A percentile compares a stretch with the other conserved stretches of the same genome.
These are phyloP conservation scores for Rhabdophis nuchalis DNA, from an alignment of 2,797 vertebrate species.

Conservation along the genomic window DNA sequence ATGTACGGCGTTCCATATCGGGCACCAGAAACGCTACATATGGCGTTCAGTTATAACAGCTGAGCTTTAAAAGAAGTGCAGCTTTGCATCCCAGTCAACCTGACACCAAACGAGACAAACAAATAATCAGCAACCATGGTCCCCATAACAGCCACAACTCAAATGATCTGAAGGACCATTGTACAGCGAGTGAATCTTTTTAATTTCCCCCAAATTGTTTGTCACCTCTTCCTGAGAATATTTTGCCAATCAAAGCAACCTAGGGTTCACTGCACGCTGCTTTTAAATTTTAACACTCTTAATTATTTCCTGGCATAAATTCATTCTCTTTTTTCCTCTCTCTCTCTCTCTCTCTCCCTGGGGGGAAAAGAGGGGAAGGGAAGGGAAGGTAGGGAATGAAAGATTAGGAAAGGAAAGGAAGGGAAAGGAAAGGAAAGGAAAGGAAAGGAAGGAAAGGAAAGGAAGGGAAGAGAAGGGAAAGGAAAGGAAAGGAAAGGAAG, in stretches of 20 bases:
- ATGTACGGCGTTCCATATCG: constrained; percentile 68
- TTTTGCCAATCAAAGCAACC: constrained; percentile 54
- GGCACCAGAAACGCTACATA: constrained; percentile 73
- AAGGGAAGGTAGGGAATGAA: not conserved
- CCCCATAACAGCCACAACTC: not conserved
- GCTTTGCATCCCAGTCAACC: constrained; percentile 70
- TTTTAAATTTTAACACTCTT: constrained; percentile 37
- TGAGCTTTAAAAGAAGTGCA: constrained; percentile 70
- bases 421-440: no score
- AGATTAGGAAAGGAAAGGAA: no score
- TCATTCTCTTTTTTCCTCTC: not conserved
- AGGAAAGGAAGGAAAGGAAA: no score
- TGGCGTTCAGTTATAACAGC: constrained; percentile 72
- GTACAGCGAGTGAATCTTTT: constrained; percentile 34
- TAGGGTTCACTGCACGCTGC: constrained; percentile 20
- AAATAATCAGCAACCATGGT: constrained; percentile 33
- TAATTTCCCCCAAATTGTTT: constrained; percentile 49
- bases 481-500: no score
- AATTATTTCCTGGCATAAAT: constrained; percentile 31
- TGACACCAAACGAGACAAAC: constrained; percentile 58
- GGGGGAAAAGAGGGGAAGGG: not conserved
- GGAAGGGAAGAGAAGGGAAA: not conserved
- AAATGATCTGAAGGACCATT: constrained; percentile 20
- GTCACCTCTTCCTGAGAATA: constrained; percentile 33
- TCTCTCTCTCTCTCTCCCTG: not conserved